Conservation (phyloP, 2,113 vertebrate species). For the Thamnophis sirtalis region DNA sequence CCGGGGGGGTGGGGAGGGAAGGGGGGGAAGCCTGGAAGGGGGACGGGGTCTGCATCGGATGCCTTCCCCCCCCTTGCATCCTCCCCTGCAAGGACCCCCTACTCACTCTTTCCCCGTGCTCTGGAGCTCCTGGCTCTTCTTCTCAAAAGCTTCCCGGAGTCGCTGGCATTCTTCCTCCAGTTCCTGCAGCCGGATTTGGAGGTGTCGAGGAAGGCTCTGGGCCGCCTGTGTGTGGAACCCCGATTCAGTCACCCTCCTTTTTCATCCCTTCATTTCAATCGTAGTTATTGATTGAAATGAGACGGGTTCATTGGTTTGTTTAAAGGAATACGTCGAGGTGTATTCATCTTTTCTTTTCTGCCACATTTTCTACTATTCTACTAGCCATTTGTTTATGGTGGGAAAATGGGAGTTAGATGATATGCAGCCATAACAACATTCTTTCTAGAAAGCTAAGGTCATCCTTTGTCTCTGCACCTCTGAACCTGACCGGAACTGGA, state of each 20-base stretch:
- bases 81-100: background rate
- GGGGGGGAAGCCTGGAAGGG: background rate
- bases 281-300: too few species aligned
- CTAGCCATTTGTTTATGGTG: too few species aligned
- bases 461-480: too few species aligned
- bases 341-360: too few species aligned
- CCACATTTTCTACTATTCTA: too few species aligned
- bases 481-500: too few species aligned
- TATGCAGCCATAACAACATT: too few species aligned
- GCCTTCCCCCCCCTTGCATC: accelerated
- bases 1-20: background rate
- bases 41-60: accelerated
- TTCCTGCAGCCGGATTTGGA: constrained; percentile 78
- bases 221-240: constrained; percentile 46
- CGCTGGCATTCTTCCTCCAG: constrained; percentile 76
- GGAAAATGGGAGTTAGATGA: too few species aligned
- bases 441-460: too few species aligned
- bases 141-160: constrained; percentile 75
- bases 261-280: background rate
- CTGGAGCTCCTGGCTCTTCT: constrained; percentile 76
- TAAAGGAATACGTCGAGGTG: background rate
- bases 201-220: constrained; percentile 54
- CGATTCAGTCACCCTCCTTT: background rate
- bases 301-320: background rate
- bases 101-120: constrained; percentile 82